phyloP scores from a whole-genome alignment of 1,140 invertebrate genomes.

The Meloidogyne hapla region DNA sequence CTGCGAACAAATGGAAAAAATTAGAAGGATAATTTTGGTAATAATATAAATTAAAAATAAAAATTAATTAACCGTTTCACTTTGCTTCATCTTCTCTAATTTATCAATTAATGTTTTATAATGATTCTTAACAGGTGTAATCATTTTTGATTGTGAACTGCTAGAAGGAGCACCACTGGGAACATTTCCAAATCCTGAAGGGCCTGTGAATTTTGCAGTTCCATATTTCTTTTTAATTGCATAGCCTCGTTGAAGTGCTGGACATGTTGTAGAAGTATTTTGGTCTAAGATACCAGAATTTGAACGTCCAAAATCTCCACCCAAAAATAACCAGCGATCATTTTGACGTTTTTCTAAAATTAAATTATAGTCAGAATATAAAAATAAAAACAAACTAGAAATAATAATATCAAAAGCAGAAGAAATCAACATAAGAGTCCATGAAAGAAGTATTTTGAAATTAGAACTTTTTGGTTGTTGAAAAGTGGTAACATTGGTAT shows the following conservation, averaged over 20 bases:
- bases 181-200: neutral
- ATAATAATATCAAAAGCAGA: slow-evolving; percentile 20
- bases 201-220: neutral
- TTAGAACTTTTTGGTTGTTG: neutral
- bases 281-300: neutral
- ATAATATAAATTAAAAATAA: neutral
- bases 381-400: neutral
- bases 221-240: slow-evolving; percentile 8
- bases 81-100: slow-evolving; percentile 14
- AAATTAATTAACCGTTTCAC: neutral
- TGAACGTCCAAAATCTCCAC: neutral
- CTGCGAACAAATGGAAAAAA: neutral
- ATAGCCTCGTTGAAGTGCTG: neutral
- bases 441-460: slow-evolving; percentile 7
- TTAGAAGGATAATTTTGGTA: no score
- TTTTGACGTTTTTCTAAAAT: slow-evolving; percentile 18
- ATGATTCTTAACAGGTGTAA: slow-evolving; percentile 12
- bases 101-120: neutral
- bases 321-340: slow-evolving; percentile 16
- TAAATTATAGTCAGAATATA: neutral
- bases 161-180: neutral
- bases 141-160: neutral
- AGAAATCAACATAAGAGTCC: neutral
- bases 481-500: neutral
- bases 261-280: neutral